Conservation (phyloP, 1,140 invertebrate genomes). For the Plutomurus gul region DNA sequence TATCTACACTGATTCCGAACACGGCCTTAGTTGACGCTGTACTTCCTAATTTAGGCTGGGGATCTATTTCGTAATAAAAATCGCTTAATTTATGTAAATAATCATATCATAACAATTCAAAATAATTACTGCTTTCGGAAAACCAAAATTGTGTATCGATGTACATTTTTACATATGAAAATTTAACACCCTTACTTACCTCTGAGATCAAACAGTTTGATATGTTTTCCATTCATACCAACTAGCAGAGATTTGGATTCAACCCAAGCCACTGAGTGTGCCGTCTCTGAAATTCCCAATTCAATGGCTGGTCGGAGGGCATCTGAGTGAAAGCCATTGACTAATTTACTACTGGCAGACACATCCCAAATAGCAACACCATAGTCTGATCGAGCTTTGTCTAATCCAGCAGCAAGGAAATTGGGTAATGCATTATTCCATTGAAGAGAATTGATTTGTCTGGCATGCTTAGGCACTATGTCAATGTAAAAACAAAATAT, state of each 20-base stretch:
- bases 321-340: constrained; percentile 52
- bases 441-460: constrained; percentile 82
- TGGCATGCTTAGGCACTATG: constrained; percentile 74
- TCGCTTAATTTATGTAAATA: neutral
- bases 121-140: neutral
- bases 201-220: constrained; percentile 89
- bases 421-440: constrained; percentile 87
- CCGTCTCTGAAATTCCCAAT: constrained; percentile 77
- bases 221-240: constrained; percentile 85
- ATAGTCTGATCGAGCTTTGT: constrained; percentile 63
- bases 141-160: no score
- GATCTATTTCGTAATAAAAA: constrained; percentile 66
- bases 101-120: neutral
- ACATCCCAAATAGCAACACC: constrained; percentile 54
- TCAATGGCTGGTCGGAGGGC: constrained; percentile 64
- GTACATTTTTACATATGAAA: neutral
- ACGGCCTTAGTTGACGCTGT: constrained; percentile 80
- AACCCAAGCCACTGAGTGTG: constrained; percentile 85
- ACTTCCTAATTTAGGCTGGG: constrained; percentile 68
- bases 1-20: constrained; percentile 77
- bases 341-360: constrained; percentile 26
- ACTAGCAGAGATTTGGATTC: constrained; percentile 74
- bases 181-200: constrained; percentile 64
- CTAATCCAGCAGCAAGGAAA: constrained; percentile 80
- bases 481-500: neutral